Evolutionary conservation across 2,797 vertebrate genomes (phyloP), one percentile per base, ranked within the genome.

Genomic region (Crenichthys baileyi): DNA sequence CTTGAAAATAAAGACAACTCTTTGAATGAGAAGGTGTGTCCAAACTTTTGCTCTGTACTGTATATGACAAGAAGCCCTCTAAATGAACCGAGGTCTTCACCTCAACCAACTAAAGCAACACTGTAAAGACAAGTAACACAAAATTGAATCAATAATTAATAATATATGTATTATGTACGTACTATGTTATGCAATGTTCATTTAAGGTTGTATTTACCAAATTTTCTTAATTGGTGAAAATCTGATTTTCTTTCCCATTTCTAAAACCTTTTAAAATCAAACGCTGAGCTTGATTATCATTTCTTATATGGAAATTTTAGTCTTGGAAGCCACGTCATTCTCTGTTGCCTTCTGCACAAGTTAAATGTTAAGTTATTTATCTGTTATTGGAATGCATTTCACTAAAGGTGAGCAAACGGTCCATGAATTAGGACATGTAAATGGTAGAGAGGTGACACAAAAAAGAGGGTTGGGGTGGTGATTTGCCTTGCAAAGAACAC

Each of bases 401-500:
- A 71, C 72, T 78, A 81, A 87, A 90, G 78, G 86, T 76, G 72
- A 83, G 83, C 2, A 74, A 76, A 77, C 58, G 72, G 85, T 75
- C 75, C 72, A 78, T 83, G 81, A 85, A 86, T 91, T 91, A 78
- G 82, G 76, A 90, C 80, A 87, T 88, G 85, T 83, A 90, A 93
- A 94, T 90, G 70, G 67, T 73, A 20, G 70, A 76, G 87, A 86
- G 88, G 86, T 87, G 83, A 86, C 81, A 84, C 77, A 92, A 80
- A 85, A 79, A 75, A 79, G 48, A 75, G 71, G 71, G 80, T n/a
- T 20, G 44, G 80, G 83, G 75, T 63, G 75, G 78, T 83, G 87
- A 93, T 92, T 91, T 95, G 91, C 94, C 92, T 94, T 94, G 94
- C 94, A 95, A 93, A 94, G 92, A 93, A 90, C 93, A 86, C 85